These are phyloP conservation scores for Labeo rohita DNA, from an alignment of 2,113 vertebrate species.

Conservation along the genomic window DNA sequence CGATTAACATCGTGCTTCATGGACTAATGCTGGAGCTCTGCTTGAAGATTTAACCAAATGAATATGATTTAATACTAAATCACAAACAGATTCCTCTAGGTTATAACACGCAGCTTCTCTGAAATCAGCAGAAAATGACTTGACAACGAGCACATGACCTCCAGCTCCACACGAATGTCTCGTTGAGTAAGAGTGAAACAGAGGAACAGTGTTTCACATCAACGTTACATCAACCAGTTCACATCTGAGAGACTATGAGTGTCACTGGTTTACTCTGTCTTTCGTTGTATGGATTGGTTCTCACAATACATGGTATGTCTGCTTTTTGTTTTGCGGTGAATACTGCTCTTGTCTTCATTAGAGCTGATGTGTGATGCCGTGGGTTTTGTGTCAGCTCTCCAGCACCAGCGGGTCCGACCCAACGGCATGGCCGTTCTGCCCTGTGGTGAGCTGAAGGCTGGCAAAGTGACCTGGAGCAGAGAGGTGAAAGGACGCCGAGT, in stretches of 20 bases:
- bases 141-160: neutral
- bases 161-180: neutral
- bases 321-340: neutral
- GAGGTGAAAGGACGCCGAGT: slow-evolving; percentile 17
- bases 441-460: slow-evolving; percentile 23
- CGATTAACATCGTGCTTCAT: too few species aligned
- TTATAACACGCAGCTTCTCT: neutral
- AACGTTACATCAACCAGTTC: neutral
- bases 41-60: too few species aligned
- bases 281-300: neutral
- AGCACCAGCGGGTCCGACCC: slow-evolving; percentile 13
- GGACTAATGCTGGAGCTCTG: too few species aligned
- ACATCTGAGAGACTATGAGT: neutral
- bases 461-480: slow-evolving; percentile 46
- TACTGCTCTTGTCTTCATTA: neutral
- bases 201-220: neutral
- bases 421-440: neutral
- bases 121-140: neutral
- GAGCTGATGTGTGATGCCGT: neutral
- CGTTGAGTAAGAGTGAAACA: neutral
- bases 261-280: neutral
- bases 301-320: neutral
- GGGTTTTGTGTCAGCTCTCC: neutral
- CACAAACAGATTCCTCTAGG: too few species aligned
- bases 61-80: too few species aligned